Conservation (phyloP, 2,797 vertebrate species). For the Poecilia gillii region DNA sequence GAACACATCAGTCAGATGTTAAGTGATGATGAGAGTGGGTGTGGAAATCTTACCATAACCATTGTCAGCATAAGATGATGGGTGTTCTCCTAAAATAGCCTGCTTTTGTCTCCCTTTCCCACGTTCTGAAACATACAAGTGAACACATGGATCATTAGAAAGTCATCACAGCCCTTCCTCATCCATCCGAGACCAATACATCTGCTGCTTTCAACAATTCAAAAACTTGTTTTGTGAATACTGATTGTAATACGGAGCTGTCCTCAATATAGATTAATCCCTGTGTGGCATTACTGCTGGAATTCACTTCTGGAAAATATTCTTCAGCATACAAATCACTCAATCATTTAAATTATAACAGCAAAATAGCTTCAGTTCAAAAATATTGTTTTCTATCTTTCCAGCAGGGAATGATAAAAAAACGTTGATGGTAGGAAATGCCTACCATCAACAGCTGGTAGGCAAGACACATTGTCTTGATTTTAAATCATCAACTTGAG, state of each 20-base stretch:
- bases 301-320: neutral
- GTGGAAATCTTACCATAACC: slow-evolving; percentile 88
- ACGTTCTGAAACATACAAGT: slow-evolving; percentile 84
- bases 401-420: neutral
- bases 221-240: neutral
- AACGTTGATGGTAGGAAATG: no score
- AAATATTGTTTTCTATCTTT: neutral
- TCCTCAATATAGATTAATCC: neutral
- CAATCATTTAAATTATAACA: neutral
- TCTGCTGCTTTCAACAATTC: neutral
- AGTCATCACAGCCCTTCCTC: no score
- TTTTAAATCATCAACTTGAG: neutral
- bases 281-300: neutral
- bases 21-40: neutral
- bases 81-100: slow-evolving; percentile 97
- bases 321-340: neutral
- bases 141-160: neutral
- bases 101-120: slow-evolving; percentile 94
- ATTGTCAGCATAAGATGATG: slow-evolving; percentile 94
- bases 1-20: neutral
- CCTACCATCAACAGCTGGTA: neutral
- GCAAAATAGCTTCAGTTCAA: neutral
- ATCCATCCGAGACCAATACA: neutral
- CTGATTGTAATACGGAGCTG: neutral
- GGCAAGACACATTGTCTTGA: neutral